Conservation (phyloP, 2,113 vertebrate genomes). For the Vireo altiloquus region DNA sequence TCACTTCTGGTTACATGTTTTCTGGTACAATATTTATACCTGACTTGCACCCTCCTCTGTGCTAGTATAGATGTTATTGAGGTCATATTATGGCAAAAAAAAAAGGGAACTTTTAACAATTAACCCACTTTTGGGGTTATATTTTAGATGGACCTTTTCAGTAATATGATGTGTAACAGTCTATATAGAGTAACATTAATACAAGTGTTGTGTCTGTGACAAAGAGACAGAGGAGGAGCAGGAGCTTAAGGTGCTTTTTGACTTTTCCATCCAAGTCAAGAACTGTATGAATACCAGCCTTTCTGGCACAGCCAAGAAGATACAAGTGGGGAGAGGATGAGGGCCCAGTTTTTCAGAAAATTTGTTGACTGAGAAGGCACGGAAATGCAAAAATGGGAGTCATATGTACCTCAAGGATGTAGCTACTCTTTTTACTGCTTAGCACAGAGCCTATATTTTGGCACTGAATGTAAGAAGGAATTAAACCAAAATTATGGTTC, state of each 20-base stretch:
- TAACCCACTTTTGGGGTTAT: neutral
- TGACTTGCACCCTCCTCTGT: neutral
- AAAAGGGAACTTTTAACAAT: neutral
- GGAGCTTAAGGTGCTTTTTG: neutral
- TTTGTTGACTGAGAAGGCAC: neutral
- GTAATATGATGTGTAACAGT: neutral
- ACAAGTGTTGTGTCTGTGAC: neutral
- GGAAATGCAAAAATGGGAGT: neutral
- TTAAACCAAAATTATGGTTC: neutral
- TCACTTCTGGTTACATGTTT: neutral
- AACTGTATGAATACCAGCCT: neutral
- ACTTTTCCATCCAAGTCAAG: neutral
- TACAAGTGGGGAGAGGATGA: neutral
- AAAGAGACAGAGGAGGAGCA: neutral
- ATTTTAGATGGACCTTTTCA: neutral
- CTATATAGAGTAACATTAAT: neutral
- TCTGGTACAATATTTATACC: neutral
- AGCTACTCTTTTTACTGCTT: neutral
- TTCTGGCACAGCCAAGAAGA: neutral
- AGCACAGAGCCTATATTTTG: neutral
- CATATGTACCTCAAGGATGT: neutral
- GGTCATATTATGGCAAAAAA: rapidly evolving
- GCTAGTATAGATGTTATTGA: neutral
- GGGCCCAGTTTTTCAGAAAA: neutral
- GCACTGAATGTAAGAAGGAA: neutral